Conservation (phyloP, 2,113 vertebrate genomes). For the Ceyx cyanopectus region DNA sequence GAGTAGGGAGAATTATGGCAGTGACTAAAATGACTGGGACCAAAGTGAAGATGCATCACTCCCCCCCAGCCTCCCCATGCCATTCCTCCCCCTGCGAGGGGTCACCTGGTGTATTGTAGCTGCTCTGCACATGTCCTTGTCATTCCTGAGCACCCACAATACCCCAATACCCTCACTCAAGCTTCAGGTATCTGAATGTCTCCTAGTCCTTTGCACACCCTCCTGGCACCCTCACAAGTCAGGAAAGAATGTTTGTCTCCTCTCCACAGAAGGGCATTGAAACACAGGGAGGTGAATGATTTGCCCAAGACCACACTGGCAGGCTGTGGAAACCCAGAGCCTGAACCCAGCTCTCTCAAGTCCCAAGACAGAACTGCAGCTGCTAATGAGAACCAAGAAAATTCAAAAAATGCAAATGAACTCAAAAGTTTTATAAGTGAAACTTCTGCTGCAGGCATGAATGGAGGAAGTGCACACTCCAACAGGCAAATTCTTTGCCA, state of each 20-base stretch:
- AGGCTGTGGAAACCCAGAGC: background rate
- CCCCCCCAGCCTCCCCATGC: background rate
- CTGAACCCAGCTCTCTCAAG: background rate
- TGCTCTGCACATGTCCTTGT: background rate
- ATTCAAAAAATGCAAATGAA: conserved; percentile 42
- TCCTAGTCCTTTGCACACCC: background rate
- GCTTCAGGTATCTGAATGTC: background rate
- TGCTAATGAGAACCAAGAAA: conserved; percentile 39
- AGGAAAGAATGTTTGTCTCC: background rate
- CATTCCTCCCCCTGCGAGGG: background rate
- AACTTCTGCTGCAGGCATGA: conserved; percentile 48
- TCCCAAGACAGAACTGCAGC: background rate
- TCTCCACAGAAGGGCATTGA: background rate
- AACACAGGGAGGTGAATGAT: background rate
- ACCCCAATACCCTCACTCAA: background rate
- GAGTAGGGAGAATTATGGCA: background rate
- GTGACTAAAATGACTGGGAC: background rate
- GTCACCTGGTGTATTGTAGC: background rate
- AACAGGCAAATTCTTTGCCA: conserved; percentile 71
- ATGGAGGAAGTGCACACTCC: conserved; percentile 52
- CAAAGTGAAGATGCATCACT: background rate
- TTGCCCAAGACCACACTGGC: background rate
- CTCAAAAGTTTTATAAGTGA: background rate
- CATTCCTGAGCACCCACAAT: background rate
- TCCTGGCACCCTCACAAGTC: background rate